Evolutionary conservation across 2,797 vertebrate species (phyloP).

Genomic region (Astyanax mexicanus): DNA sequence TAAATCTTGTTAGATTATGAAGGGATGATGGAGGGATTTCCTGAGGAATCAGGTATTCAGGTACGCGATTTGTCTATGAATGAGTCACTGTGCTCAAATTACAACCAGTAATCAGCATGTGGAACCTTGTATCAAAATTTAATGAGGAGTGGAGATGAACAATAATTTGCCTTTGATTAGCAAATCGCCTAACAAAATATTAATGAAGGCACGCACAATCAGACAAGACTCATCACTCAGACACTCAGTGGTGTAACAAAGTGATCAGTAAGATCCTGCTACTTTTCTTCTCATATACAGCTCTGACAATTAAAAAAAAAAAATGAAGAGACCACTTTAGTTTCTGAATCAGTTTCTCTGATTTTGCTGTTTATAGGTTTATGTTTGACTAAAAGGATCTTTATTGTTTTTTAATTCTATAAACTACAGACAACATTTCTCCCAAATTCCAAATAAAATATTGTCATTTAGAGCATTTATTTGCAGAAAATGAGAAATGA

Average conservation of each 20-base stretch:
- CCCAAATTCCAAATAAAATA: too few species aligned
- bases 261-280: neutral
- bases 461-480: too few species aligned
- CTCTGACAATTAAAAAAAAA: too few species aligned
- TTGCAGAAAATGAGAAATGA: too few species aligned
- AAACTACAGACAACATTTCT: too few species aligned
- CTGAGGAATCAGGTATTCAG: neutral
- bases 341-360: too few species aligned
- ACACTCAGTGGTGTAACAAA: neutral
- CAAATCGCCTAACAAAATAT: constrained; percentile 20
- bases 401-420: too few species aligned
- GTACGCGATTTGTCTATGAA: neutral
- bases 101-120: constrained; percentile 25
- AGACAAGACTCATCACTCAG: neutral
- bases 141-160: constrained; percentile 29
- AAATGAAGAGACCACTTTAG: too few species aligned
- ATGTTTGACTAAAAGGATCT: too few species aligned
- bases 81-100: neutral
- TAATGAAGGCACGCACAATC: constrained; percentile 18
- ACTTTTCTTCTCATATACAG: too few species aligned
- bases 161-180: constrained; percentile 29
- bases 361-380: too few species aligned
- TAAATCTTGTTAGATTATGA: neutral
- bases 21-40: neutral
- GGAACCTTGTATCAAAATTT: constrained; percentile 22